Conservation (phyloP, 2,888 invertebrate genomes). For the Caenorhabditis angaria region DNA sequence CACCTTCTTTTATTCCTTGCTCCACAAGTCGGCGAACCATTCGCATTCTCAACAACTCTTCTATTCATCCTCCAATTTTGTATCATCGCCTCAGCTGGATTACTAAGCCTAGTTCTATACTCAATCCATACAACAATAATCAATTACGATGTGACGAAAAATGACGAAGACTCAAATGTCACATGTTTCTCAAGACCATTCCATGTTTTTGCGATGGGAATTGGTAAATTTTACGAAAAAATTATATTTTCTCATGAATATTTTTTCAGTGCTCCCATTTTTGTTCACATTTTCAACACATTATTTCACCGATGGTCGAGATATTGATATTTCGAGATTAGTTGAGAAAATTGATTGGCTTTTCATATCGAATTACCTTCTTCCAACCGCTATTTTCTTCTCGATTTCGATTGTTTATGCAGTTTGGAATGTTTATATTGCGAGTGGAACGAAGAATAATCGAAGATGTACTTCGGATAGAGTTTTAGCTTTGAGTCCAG, state of each 20-base stretch:
- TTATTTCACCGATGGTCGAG: constrained; percentile 47
- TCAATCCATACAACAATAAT: constrained; percentile 38
- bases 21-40: constrained; percentile 60
- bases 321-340: constrained; percentile 35
- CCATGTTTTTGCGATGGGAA: constrained; percentile 35
- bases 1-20: constrained; percentile 58
- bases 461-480: constrained; percentile 42
- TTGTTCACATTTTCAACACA: constrained; percentile 56
- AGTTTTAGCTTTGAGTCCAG: constrained; percentile 37
- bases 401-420: constrained; percentile 46
- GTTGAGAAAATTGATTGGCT: constrained; percentile 51
- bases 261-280: constrained; percentile 56
- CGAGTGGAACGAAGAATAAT: constrained; percentile 38
- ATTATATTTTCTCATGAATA: neutral
- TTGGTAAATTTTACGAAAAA: constrained; percentile 17
- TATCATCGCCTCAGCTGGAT: constrained; percentile 46
- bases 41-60: constrained; percentile 48
- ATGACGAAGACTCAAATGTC: constrained; percentile 22
- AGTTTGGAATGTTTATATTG: constrained; percentile 49
- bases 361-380: constrained; percentile 47
- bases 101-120: constrained; percentile 37
- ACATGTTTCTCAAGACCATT: constrained; percentile 36
- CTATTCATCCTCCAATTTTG: constrained; percentile 57
- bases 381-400: constrained; percentile 47
- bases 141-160: constrained; percentile 22